These are phyloP conservation scores for Callinectes sapidus DNA, from an alignment of 2,888 invertebrate genomes.

Conservation along the genomic window DNA sequence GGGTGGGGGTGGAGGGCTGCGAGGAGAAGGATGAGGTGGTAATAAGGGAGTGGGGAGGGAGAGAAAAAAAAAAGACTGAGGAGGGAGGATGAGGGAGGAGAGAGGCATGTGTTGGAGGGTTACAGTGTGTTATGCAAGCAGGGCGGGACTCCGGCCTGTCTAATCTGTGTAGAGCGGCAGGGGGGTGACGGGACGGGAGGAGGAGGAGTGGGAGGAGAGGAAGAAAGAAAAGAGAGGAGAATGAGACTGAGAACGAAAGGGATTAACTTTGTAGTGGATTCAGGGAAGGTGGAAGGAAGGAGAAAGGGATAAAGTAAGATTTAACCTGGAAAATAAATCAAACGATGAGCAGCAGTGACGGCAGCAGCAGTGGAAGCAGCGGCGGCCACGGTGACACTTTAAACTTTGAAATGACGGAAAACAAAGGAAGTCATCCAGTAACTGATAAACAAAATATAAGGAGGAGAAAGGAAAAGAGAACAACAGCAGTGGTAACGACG, in stretches of 20 bases:
- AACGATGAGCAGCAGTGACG: neutral
- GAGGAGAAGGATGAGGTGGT: neutral
- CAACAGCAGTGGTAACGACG: too few species aligned
- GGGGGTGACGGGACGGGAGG: neutral
- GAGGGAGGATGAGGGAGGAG: conserved; percentile 21
- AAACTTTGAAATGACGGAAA: neutral
- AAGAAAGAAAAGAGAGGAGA: neutral
- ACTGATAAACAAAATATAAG: neutral
- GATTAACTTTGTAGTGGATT: neutral
- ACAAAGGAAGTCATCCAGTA: neutral
- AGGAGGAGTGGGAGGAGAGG: neutral
- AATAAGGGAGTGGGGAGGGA: conserved; percentile 2
- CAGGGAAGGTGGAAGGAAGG: neutral
- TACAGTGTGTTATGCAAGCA: conserved; percentile 12
- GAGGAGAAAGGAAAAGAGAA: too few species aligned
- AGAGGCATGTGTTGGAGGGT: neutral
- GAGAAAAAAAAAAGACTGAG: neutral
- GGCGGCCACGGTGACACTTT: neutral
- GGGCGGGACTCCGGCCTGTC: neutral
- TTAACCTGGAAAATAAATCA: neutral
- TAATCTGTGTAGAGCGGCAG: conserved; percentile 14
- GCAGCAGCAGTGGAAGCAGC: too few species aligned
- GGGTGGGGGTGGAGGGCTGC: neutral
- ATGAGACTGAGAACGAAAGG: neutral
- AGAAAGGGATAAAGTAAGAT: neutral